Conservation (phyloP, 1,140 invertebrate species). For the Leptinotarsa defecta region DNA sequence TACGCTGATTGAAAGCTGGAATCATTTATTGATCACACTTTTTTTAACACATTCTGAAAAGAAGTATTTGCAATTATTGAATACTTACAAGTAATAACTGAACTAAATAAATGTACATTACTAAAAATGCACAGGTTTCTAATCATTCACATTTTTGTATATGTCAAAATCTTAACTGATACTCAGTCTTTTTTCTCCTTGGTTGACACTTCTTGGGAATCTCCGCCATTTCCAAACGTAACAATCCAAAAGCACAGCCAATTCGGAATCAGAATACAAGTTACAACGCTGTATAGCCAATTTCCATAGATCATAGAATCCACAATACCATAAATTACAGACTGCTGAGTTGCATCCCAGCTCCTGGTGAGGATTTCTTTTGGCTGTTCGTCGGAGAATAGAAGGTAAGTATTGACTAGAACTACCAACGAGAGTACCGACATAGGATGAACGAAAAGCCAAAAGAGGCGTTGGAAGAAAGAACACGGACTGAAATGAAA, state of each 20-base stretch:
- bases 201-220: background rate
- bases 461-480: slow-evolving; percentile 57
- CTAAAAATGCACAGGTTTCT: too few species aligned
- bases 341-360: slow-evolving; percentile 72
- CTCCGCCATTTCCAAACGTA: background rate
- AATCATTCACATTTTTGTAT: too few species aligned
- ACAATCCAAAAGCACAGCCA: slow-evolving; percentile 65
- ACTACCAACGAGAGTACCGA: slow-evolving; percentile 65
- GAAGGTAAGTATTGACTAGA: slow-evolving; percentile 62
- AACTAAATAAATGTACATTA: too few species aligned
- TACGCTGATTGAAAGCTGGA: too few species aligned
- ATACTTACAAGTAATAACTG: too few species aligned
- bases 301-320: slow-evolving; percentile 80
- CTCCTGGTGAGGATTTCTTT: slow-evolving; percentile 60
- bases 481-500: background rate
- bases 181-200: slow-evolving; percentile 17
- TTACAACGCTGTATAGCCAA: slow-evolving; percentile 64
- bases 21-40: too few species aligned
- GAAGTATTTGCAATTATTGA: too few species aligned
- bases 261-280: slow-evolving; percentile 61
- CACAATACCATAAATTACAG: slow-evolving; percentile 77
- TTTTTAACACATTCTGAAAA: too few species aligned
- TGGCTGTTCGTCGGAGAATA: slow-evolving; percentile 66
- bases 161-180: background rate
- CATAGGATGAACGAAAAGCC: slow-evolving; percentile 75